Evolutionary conservation across 2,797 vertebrate genomes (phyloP).

Genomic region (Zonotrichia albicollis): DNA sequence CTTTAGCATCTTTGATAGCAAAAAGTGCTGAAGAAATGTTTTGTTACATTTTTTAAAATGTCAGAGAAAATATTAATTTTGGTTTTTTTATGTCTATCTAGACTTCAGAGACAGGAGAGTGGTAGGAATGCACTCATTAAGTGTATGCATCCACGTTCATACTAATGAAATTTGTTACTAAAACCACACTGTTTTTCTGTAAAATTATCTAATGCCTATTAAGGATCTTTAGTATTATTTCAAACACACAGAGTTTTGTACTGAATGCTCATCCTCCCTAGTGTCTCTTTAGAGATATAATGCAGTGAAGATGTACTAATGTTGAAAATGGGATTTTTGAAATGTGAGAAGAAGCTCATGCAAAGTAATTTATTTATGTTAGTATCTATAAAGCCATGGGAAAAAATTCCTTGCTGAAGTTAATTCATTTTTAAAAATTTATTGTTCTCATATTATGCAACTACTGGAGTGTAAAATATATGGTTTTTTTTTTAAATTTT

Average conservation of each 20-base stretch:
- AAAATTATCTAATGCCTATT: background rate
- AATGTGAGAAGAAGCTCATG: background rate
- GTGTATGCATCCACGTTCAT: background rate
- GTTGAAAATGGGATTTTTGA: background rate
- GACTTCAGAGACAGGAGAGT: background rate
- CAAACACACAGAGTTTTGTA: background rate
- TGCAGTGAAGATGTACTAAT: background rate
- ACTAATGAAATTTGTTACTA: background rate
- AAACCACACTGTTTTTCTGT: background rate
- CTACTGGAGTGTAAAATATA: conserved; percentile 17
- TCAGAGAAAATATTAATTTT: background rate
- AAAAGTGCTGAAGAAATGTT: background rate
- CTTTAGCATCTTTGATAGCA: background rate
- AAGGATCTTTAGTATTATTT: background rate
- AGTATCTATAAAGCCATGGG: background rate
- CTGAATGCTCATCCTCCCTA: background rate
- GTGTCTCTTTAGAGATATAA: background rate
- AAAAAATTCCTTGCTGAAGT: background rate
- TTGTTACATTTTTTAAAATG: background rate
- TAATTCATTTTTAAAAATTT: background rate
- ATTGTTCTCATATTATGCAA: background rate
- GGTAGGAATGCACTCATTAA: background rate
- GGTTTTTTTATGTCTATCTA: background rate
- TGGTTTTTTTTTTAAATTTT: accelerated
- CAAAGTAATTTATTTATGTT: background rate